Evolutionary conservation across 2,888 invertebrate genomes (phyloP), one percentile per base, ranked within the genome.

Genomic region (Scaptomyza polygonia): DNA sequence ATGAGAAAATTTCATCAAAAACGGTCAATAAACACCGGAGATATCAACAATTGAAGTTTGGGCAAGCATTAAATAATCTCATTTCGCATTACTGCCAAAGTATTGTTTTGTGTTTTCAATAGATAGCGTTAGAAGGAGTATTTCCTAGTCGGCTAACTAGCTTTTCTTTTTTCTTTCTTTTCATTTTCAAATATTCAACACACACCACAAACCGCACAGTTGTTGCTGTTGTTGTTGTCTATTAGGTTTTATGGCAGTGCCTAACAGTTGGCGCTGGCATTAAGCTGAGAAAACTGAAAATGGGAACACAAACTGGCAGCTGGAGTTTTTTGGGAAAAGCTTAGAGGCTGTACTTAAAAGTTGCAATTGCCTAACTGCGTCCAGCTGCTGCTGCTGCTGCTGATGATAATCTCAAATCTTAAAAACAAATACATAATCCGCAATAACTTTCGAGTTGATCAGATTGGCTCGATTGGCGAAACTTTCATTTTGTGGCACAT

Each of bases 151-250:
- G 14, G 2, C 7, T 34, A n/a, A 11, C n/a, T 34, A 6, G 11
- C n/a, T n/a, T n/a, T n/a, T n/a, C n/a, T n/a, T n/a, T n/a, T n/a
- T n/a, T n/a, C n/a, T n/a, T n/a, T n/a, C n/a, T n/a, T n/a, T n/a
- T 34, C 12, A 21, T 4, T 34, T 34, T 25, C 25, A 25, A 11
- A 43, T 7, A n/a, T 1, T 8, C 25, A 40, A 39, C 21, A 4
- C 9, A 11, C 9, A 25, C 29, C 40, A 45, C 51, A 40, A 53
- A 36, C 52, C 64, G 40, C 64, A 62, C 48, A 53, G 5, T 18
- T 16, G 11, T 18, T 34, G 51, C 44, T 55, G 43, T 49, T 72
- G 52, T 59, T 72, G 27, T 55, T 52, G 43, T 44, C 30, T 36
- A 54, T 52, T 30, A n/a, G 25, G 53, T 14, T 56, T 42, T 44